phyloP scores from a whole-genome alignment of 1,140 invertebrate genomes.

The Nymphalis io region DNA sequence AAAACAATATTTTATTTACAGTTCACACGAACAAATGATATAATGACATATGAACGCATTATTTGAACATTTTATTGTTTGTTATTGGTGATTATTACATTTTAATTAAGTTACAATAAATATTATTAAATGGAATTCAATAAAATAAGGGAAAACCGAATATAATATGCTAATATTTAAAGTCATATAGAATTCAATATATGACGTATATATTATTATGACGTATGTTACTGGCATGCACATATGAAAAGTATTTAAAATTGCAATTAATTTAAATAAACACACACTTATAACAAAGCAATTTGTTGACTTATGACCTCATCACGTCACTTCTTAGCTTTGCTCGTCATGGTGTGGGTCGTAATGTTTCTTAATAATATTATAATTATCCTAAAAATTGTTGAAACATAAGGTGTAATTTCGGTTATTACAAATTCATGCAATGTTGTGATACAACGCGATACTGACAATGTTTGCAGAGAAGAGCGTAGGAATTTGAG shows the following conservation, averaged over 20 bases:
- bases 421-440: constrained; percentile 24
- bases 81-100: too few relatives aligned
- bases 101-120: too few relatives aligned
- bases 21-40: too few relatives aligned
- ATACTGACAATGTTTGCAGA: constrained; percentile 38
- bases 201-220: not conserved
- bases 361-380: constrained; percentile 14
- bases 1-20: too few relatives aligned
- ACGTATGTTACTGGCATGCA: not conserved
- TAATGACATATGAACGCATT: too few relatives aligned
- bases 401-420: constrained; percentile 31
- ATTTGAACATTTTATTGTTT: too few relatives aligned
- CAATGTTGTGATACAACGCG: constrained; percentile 15
- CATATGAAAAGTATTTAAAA: constrained; percentile 1
- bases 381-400: constrained; percentile 10
- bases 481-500: constrained; percentile 35
- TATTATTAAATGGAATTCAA: too few relatives aligned
- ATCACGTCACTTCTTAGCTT: constrained; percentile 17
- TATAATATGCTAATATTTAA: not conserved
- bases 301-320: constrained; percentile 12
- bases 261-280: constrained; percentile 7
- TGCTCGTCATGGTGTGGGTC: constrained; percentile 35
- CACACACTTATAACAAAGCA: constrained; percentile 1
- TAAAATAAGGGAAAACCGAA: not conserved
- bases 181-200: too few relatives aligned